Conservation (phyloP, 2,797 vertebrate genomes). For the Oophaga sylvatica region DNA sequence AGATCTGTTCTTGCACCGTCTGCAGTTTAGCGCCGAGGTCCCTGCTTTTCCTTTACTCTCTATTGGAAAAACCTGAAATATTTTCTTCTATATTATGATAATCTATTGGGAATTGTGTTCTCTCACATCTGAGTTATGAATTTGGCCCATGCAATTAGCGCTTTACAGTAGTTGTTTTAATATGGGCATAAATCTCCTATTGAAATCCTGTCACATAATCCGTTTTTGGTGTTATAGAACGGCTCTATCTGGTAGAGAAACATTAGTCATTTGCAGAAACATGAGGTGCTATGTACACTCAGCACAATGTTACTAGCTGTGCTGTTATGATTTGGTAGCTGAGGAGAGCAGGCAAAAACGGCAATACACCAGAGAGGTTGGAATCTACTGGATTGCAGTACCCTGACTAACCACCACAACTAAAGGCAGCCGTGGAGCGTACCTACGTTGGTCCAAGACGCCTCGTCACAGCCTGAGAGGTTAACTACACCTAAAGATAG, state of each 20-base stretch:
- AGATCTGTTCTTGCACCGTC: constrained; percentile 56
- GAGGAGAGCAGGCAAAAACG: too few relatives aligned
- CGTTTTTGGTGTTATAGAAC: constrained; percentile 35
- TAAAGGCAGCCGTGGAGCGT: too few relatives aligned
- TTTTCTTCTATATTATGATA: neutral
- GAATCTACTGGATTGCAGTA: too few relatives aligned
- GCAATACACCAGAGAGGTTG: too few relatives aligned
- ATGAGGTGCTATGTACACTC: constrained; percentile 50
- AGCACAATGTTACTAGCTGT: constrained; percentile 25
- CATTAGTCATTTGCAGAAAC: constrained; percentile 39
- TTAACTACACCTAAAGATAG: too few relatives aligned
- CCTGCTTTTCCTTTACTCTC: constrained; percentile 46
- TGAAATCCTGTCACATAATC: constrained; percentile 51
- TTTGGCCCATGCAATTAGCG: constrained; percentile 49
- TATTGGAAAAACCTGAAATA: constrained; percentile 36
- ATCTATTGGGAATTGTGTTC: constrained; percentile 53
- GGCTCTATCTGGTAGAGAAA: constrained; percentile 41
- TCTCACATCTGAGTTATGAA: constrained; percentile 59
- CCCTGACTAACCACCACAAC: too few relatives aligned
- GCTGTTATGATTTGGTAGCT: too few relatives aligned
- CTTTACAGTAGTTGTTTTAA: constrained; percentile 31
- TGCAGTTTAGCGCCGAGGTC: constrained; percentile 54
- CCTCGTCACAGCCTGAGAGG: too few relatives aligned
- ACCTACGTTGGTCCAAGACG: too few relatives aligned
- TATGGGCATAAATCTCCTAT: constrained; percentile 37